Evolutionary conservation across 2,113 vertebrate genomes (phyloP).

Genomic region (Carollia perspicillata): DNA sequence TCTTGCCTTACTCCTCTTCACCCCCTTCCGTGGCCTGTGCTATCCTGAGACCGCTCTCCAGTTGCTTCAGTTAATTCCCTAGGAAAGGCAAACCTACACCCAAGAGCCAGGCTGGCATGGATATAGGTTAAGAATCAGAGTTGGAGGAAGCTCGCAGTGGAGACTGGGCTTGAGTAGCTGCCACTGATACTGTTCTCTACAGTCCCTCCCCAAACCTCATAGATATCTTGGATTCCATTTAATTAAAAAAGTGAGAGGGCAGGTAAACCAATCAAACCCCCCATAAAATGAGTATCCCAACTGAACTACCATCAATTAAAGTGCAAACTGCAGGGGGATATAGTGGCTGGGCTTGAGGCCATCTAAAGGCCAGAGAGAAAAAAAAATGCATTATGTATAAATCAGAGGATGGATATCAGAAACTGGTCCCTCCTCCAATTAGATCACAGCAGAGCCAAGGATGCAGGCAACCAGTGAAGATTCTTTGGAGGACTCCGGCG

Average conservation of each 20-base stretch:
- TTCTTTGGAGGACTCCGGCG: constrained; percentile 71
- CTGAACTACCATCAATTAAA: constrained; percentile 67
- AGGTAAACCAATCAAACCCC: constrained; percentile 48
- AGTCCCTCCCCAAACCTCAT: constrained; percentile 19
- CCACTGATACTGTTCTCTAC: constrained; percentile 35
- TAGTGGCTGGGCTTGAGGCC: constrained; percentile 48
- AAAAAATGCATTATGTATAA: constrained; percentile 55
- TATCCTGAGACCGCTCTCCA: constrained; percentile 33
- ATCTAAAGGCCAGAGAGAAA: constrained; percentile 29
- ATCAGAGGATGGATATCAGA: constrained; percentile 64
- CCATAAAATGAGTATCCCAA: constrained; percentile 46
- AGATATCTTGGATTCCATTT: constrained; percentile 28
- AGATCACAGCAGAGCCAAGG: constrained; percentile 68
- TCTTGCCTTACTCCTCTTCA: neutral
- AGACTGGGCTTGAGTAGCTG: constrained; percentile 46
- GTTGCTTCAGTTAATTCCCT: constrained; percentile 50
- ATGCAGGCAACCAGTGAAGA: constrained; percentile 73
- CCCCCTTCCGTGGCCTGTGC: neutral
- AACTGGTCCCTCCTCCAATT: constrained; percentile 65
- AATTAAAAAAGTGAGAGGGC: constrained; percentile 54
- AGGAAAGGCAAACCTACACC: constrained; percentile 56
- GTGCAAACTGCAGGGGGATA: constrained; percentile 72
- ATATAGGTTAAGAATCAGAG: constrained; percentile 50
- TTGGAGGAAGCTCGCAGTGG: constrained; percentile 46
- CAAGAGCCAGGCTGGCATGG: constrained; percentile 19